Base-by-base conservation (phyloP, 1,140 invertebrate species). In the Pogonognathellus flavescens region DNA sequence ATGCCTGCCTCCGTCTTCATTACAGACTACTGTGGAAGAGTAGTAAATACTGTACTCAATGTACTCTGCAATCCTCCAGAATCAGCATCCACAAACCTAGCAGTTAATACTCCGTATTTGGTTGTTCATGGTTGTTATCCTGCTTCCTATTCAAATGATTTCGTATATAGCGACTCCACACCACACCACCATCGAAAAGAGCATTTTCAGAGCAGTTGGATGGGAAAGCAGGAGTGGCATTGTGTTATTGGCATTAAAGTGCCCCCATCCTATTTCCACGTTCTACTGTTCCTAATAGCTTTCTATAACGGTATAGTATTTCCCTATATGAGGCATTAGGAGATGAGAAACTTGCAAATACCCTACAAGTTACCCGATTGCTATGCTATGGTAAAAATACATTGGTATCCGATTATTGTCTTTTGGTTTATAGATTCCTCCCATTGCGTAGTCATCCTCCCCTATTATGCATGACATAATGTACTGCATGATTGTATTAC, bases 361-460 rank as follows among this genome's bases (percentile, higher is more conserved):
- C 2, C 1, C 11, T 57, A n/a, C 11, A 9, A 57, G n/a, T 57
- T 14, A 13, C n/a, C 2, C 53, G 11, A 57, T 57, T 57, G 11
- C 11, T 14, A 13, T 57, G 53, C 53, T 14, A 13, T 57, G n/a
- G 3, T 62, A 62, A 76, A 76, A 76, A 76, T 76, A n/a, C 70
- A 76, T 41, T 50, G 70, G 16, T 50, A 76, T 76, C 70, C 70
- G 70, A 49, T 76, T 76, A 76, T 50, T 76, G 25, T 76, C 31
- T 76, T 76, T 31, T 16, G 70, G 31, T 76, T 49, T 76, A 76
- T 76, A 76, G 70, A 76, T 76, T 76, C 70, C 70, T 25, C 70
- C 70, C 70, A 76, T 76, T 76, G 41, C 70, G n/a, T 31, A 76
- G 70, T 76, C 49, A 41, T 76, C 25, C 70, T 41, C 70, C 31